Percentiles rank a stretch among this genome's conserved stretches.
Conservation (phyloP, 2,113 vertebrate genomes). For the Fulica atra region DNA sequence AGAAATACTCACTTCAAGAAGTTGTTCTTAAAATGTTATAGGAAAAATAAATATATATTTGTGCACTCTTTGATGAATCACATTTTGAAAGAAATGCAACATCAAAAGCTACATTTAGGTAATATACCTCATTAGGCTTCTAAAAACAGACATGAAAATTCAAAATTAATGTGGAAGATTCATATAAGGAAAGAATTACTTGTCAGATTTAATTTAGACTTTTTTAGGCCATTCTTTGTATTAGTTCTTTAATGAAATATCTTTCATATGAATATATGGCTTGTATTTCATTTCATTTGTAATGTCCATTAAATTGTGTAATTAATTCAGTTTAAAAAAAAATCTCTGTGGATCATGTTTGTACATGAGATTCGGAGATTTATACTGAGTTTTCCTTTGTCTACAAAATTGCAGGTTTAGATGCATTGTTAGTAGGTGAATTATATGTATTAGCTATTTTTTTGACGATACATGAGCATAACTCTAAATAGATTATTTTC, state of each 20-base stretch:
- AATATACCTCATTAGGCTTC: conserved; percentile 4
- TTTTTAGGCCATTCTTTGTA: neutral
- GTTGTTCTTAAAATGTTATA: neutral
- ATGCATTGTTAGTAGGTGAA: neutral
- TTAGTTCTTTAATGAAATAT: neutral
- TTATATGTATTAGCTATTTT: neutral
- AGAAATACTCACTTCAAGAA: neutral
- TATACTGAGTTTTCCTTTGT: neutral
- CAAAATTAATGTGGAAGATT: neutral
- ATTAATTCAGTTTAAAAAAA: neutral
- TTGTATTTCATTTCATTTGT: neutral
- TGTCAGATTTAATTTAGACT: neutral
- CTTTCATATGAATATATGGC: neutral
- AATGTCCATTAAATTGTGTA: neutral
- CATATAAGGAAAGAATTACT: neutral
- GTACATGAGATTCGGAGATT: neutral
- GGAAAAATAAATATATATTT: conserved; percentile 5
- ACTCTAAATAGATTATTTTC: neutral
- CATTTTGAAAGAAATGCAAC: conserved; percentile 3
- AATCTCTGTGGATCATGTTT: neutral
- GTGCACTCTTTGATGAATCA: neutral
- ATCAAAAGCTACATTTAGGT: conserved; percentile 13
- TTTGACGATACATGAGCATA: neutral
- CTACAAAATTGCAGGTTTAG: neutral
- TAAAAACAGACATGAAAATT: neutral